A percentile compares a stretch with the other conserved stretches of the same genome.
phyloP scores from a whole-genome alignment of 92 coral and sea anemone genomes.

The Zoanthus solanderi region DNA sequence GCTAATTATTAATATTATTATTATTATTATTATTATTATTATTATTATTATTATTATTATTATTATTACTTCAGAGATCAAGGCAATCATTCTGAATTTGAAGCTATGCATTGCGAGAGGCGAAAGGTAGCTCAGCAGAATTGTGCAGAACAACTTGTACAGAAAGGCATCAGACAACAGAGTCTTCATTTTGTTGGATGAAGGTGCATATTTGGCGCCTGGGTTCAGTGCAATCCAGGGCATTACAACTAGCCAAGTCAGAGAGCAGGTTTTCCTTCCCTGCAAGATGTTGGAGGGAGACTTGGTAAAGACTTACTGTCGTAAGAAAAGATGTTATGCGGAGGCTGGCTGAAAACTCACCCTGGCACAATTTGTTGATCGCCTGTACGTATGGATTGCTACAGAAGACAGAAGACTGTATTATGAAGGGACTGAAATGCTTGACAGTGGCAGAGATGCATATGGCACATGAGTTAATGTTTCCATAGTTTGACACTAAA shows the following conservation, averaged over 20 bases:
- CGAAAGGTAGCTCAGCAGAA: background rate
- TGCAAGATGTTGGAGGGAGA: conserved; percentile 60
- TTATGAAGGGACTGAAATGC: conserved; percentile 55
- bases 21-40: too few species aligned
- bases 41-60: too few species aligned
- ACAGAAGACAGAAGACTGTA: conserved; percentile 56
- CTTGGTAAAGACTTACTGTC: conserved; percentile 69
- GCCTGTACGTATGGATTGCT: conserved; percentile 72
- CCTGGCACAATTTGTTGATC: conserved; percentile 61
- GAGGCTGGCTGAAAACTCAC: conserved; percentile 66
- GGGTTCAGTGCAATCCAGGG: conserved; percentile 66
- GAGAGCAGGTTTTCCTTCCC: conserved; percentile 67
- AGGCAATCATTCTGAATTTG: conserved; percentile 42
- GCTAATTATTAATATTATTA: too few species aligned
- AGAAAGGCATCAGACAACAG: conserved; percentile 60
- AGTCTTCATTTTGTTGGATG: conserved; percentile 44
- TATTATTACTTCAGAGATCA: too few species aligned
- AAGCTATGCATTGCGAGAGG: conserved; percentile 51
- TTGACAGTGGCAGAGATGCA: conserved; percentile 27
- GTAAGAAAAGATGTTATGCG: conserved; percentile 61
- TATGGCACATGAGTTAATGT: conserved; percentile 67
- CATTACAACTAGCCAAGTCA: conserved; percentile 74
- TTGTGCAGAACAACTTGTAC: conserved; percentile 46
- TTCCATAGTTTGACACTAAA: conserved; percentile 61
- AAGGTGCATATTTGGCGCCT: conserved; percentile 62